Evolutionary conservation across 2,797 vertebrate species (phyloP).

Genomic region (Coregonus sp.): DNA sequence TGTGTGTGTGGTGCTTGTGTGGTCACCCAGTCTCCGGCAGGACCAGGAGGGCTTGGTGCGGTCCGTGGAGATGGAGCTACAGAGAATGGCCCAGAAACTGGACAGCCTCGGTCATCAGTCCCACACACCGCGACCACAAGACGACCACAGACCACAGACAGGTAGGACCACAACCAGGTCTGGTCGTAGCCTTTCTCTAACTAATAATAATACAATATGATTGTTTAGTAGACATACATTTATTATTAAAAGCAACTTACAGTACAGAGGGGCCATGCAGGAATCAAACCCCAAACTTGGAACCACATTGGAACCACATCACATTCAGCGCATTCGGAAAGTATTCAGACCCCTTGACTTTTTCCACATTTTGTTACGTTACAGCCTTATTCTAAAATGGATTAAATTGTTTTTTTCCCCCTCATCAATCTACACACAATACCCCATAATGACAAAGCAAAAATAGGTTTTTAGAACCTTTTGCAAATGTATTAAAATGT

Average conservation of each 20-base stretch:
- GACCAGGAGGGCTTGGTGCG: conserved; percentile 62
- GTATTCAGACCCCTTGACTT: too few species aligned
- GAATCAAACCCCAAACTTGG: neutral
- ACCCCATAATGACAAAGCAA: too few species aligned
- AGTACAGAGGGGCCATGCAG: neutral
- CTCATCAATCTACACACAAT: too few species aligned
- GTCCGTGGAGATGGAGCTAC: conserved; percentile 64
- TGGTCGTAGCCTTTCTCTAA: neutral
- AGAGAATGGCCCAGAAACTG: conserved; percentile 64
- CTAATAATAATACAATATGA: neutral
- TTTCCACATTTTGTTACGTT: too few species aligned
- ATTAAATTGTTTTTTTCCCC: too few species aligned
- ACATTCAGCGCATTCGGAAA: too few species aligned
- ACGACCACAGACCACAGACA: conserved; percentile 20
- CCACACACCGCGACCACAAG: conserved; percentile 8
- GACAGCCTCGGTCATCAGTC: conserved; percentile 57
- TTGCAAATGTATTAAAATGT: too few species aligned
- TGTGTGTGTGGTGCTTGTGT: conserved; percentile 7
- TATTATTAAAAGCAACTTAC: neutral
- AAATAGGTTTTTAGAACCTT: too few species aligned
- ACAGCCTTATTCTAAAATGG: too few species aligned
- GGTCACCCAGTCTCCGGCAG: conserved; percentile 57
- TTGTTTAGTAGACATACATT: neutral
- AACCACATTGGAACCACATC: neutral
- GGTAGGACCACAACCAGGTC: conserved; percentile 35